Conservation (phyloP, 2,113 vertebrate genomes). For the Pantherophis guttatus region DNA sequence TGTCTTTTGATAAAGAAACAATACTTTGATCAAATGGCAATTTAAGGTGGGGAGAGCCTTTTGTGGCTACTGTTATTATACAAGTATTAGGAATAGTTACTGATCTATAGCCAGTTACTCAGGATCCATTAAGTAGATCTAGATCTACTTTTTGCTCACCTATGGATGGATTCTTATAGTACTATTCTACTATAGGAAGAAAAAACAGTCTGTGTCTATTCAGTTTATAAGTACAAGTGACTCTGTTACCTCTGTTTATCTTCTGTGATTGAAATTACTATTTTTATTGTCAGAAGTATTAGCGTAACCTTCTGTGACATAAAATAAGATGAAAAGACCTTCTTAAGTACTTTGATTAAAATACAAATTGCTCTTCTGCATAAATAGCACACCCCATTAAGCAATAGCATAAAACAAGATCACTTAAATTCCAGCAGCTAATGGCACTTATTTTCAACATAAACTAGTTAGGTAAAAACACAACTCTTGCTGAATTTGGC, state of each 20-base stretch:
- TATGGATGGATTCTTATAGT: constrained; percentile 1
- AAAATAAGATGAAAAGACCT: constrained; percentile 34
- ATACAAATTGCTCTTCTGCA: constrained; percentile 22
- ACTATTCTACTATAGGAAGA: constrained; percentile 6
- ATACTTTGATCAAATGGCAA: neutral
- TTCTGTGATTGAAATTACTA: constrained; percentile 14
- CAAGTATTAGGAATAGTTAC: neutral
- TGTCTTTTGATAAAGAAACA: neutral
- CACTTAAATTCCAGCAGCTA: constrained; percentile 9
- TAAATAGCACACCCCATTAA: constrained; percentile 40
- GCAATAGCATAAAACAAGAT: constrained; percentile 30
- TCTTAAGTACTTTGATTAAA: constrained; percentile 24
- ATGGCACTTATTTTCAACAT: neutral
- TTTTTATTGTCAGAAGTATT: constrained; percentile 38
- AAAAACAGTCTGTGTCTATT: constrained; percentile 41
- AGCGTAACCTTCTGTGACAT: constrained; percentile 21
- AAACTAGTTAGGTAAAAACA: neutral
- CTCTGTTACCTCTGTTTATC: constrained; percentile 24
- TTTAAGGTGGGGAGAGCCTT: neutral
- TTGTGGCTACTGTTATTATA: neutral
- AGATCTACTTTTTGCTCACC: neutral
- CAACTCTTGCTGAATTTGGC: neutral
- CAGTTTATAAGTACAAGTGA: constrained; percentile 4
- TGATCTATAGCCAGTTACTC: neutral
- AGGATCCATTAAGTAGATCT: neutral